Base-by-base conservation (phyloP, 2,888 invertebrate species). In the Temnothorax rugatulus region DNA sequence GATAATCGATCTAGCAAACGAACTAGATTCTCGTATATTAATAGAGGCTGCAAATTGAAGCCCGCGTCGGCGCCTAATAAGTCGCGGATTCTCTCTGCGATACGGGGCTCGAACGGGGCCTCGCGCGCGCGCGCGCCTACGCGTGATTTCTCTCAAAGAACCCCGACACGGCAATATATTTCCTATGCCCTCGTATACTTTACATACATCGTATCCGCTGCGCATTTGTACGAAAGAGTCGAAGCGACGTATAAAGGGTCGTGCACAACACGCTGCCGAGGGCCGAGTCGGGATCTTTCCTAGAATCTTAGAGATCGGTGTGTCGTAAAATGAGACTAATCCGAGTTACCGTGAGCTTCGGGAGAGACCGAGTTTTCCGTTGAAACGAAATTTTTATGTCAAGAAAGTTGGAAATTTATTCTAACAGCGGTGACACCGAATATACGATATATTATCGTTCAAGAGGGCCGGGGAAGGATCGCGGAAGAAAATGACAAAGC, bases 1-100 rank as follows among this genome's bases (percentile, higher is more conserved):
- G 81, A 85, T 52, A 79, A 54, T 74, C 71, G 47, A 61, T 52
- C 64, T 54, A 82, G 84, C 81, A 84, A 87, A 87, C 84, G 82
- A 82, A 79, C 57, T 54, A 57, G 75, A 69, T 79, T 83, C 64
- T 84, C 64, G 83, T 87, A 88, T 90, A 88, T 90, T 91, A 89
- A 91, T 90, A 89, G 88, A 86, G 85, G 85, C 84, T 73, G 88
- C 84, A 89, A 91, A 92, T 91, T 88, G 91, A 91, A 88, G 29
- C 84, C 83, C 90, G 86, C 86, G 92, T 86, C 92, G 93, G 92
- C 91, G 91, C 92, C 93, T 93, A 93, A 93, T 93, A 93, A 93
- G 93, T 93, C 93, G 91, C 87, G 91, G 87, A 88, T 90, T 88
- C 84, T 89, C 84, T 89, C 84, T 88, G 88, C 88, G 86, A 86